A percentile compares a stretch with the other conserved stretches of the same genome.
Conservation (phyloP, 2,797 vertebrate species). For the Protonibea diacanthus region DNA sequence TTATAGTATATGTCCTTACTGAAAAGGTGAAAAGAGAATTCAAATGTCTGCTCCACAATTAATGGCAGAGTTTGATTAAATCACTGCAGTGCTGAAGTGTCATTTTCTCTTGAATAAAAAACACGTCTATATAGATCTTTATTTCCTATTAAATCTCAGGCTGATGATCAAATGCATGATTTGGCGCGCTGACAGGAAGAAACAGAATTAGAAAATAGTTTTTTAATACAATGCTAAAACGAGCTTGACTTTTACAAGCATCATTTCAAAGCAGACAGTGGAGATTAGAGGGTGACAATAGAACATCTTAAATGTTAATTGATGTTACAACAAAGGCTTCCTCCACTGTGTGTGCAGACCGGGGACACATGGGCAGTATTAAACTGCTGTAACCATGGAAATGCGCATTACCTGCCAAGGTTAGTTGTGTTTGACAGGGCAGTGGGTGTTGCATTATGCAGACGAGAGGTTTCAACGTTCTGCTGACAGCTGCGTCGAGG, state of each 20-base stretch:
- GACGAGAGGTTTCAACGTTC: constrained; percentile 25
- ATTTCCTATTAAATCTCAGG: constrained; percentile 30
- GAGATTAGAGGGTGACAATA: constrained; percentile 47
- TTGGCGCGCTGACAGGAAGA: constrained; percentile 22
- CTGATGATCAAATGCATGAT: constrained; percentile 43
- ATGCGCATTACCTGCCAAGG: constrained; percentile 63
- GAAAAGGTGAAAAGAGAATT: background rate
- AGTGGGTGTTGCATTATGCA: constrained; percentile 61
- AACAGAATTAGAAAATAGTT: constrained; percentile 20
- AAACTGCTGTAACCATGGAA: constrained; percentile 63
- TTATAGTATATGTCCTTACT: background rate
- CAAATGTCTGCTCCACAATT: background rate
- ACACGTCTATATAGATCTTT: background rate
- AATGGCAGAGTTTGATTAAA: constrained; percentile 11
- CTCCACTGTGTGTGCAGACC: background rate
- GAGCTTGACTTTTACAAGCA: constrained; percentile 3
- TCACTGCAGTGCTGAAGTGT: background rate
- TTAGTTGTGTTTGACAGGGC: constrained; percentile 62
- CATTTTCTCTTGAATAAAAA: background rate
- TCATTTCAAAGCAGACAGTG: constrained; percentile 41
- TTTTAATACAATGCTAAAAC: constrained; percentile 1
- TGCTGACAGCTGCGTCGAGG: constrained; percentile 50
- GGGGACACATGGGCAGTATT: constrained; percentile 3
- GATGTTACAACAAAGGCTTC: constrained; percentile 25
- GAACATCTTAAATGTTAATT: constrained; percentile 66